Evolutionary conservation across 2,113 vertebrate genomes (phyloP).

Genomic region (Monarcha castaneiventris): DNA sequence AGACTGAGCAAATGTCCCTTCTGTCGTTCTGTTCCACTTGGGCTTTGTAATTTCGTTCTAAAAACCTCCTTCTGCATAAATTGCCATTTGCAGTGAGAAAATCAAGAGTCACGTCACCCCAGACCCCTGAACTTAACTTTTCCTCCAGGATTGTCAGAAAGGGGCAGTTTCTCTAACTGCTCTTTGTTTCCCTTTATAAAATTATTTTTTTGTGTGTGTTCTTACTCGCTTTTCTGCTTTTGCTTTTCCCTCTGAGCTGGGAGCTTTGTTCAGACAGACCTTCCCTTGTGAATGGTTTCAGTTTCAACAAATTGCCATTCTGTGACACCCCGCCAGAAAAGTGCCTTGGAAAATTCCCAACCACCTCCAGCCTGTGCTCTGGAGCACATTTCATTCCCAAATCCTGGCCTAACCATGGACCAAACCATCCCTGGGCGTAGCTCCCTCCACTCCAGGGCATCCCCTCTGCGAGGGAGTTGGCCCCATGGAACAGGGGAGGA

Average conservation of each 20-base stretch:
- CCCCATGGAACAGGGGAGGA: rapidly evolving
- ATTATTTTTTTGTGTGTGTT: neutral
- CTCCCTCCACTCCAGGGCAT: neutral
- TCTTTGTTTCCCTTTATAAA: neutral
- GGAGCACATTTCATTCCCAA: neutral
- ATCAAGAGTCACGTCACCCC: rapidly evolving
- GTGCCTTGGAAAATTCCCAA: conserved; percentile 30
- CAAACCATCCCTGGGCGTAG: neutral
- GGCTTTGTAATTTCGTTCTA: neutral
- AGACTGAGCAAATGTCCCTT: neutral
- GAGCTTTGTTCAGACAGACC: conserved; percentile 39
- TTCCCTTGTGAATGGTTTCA: conserved; percentile 41
- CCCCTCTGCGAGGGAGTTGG: neutral
- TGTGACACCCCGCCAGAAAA: conserved; percentile 23
- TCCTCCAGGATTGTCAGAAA: neutral
- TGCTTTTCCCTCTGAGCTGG: neutral
- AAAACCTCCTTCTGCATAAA: neutral
- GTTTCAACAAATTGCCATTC: conserved; percentile 53
- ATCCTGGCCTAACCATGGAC: neutral
- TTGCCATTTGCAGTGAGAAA: neutral
- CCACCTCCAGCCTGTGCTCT: neutral
- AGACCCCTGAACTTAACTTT: neutral
- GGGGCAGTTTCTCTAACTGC: neutral
- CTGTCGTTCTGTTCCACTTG: neutral
- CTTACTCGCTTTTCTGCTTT: neutral